These are phyloP conservation scores for Portunus trituberculatus DNA, from an alignment of 1,140 invertebrate genomes.

Conservation along the genomic window DNA sequence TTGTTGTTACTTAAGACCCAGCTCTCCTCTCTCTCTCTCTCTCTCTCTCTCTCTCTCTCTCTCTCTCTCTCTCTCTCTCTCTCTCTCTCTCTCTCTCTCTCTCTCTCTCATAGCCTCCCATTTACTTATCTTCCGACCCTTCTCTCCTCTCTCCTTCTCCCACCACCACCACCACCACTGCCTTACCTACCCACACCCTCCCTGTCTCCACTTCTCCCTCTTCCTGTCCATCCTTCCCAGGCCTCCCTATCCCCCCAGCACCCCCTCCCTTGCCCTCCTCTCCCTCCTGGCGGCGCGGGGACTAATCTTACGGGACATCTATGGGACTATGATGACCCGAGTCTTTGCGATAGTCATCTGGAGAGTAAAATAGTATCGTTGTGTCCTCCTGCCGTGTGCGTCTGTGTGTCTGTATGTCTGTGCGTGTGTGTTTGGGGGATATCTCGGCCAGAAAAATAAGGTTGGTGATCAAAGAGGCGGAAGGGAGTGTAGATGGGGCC, in stretches of 20 bases:
- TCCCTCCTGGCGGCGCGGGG: neutral
- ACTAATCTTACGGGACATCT: slow-evolving; percentile 22
- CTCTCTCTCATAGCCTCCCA: neutral
- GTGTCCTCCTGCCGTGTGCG: neutral
- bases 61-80: no score
- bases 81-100: neutral
- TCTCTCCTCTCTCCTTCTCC: neutral
- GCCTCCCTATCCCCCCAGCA: no score
- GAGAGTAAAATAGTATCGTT: neutral
- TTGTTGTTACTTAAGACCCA: no score
- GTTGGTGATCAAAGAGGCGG: neutral
- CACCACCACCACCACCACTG: neutral
- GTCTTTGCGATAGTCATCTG: neutral
- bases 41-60: no score
- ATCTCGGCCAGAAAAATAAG: no score
- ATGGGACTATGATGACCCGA: neutral
- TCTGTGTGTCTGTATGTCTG: neutral
- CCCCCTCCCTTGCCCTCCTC: neutral
- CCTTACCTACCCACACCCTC: neutral
- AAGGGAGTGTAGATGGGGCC: neutral
- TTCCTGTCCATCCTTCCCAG: neutral
- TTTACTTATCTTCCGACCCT: neutral
- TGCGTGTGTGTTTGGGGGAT: no score
- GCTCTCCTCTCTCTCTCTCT: no score
- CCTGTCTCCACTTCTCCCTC: neutral